These are phyloP conservation scores for Zophobas morio DNA, from an alignment of 1,140 invertebrate species.

Conservation along the genomic window DNA sequence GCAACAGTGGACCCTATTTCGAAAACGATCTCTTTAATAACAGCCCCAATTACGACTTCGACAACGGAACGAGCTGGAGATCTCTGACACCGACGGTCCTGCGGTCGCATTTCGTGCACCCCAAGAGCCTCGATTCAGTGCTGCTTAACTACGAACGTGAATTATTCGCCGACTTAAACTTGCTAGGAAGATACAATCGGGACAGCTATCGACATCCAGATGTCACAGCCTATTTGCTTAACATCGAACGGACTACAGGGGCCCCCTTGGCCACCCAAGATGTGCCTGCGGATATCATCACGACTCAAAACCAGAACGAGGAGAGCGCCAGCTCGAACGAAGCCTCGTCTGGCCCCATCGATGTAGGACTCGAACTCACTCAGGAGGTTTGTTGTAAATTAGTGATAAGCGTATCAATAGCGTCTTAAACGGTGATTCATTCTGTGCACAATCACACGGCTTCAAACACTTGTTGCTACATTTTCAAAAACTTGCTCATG, in stretches of 20 bases:
- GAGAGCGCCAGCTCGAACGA: constrained; percentile 44
- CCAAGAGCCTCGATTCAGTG: constrained; percentile 82
- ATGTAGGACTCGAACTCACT: constrained; percentile 59
- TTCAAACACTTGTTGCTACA: neutral
- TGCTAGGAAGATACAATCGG: constrained; percentile 71
- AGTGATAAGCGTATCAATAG: constrained; percentile 10
- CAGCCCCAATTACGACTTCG: constrained; percentile 70
- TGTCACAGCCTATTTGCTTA: constrained; percentile 74
- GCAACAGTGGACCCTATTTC: constrained; percentile 79
- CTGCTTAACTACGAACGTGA: constrained; percentile 80
- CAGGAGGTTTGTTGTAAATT: constrained; percentile 60
- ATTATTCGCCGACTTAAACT: constrained; percentile 84
- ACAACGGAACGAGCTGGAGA: constrained; percentile 79
- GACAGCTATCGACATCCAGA: constrained; percentile 66
- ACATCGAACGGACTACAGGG: constrained; percentile 64
- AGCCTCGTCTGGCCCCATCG: constrained; percentile 42
- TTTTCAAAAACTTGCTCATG: neutral
- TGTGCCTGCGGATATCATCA: constrained; percentile 44
- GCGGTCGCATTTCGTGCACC: constrained; percentile 76
- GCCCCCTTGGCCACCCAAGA: constrained; percentile 49
- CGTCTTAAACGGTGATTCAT: constrained; percentile 4
- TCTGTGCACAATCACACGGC: neutral
- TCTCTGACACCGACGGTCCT: constrained; percentile 69
- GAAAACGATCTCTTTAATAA: constrained; percentile 70
- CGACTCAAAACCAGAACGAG: constrained; percentile 31